Conservation (phyloP, 1,140 invertebrate genomes). For the Tetramorium simillimum region DNA sequence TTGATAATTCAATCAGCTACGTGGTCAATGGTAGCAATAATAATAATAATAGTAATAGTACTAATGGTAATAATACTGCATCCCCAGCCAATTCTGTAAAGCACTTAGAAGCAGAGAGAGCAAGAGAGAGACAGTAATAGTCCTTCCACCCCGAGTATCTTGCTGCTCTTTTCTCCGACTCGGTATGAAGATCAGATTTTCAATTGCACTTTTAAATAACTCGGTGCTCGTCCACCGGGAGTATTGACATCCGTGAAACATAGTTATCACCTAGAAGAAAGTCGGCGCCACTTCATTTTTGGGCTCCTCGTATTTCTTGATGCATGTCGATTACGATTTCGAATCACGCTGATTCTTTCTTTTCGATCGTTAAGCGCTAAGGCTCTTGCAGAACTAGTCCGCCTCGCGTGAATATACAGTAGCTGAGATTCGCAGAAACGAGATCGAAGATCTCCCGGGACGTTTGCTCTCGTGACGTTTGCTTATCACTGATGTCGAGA, state of each 20-base stretch:
- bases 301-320: not conserved
- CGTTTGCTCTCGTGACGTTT: not conserved
- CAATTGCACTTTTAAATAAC: not conserved
- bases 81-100: conserved; percentile 3
- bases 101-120: not conserved
- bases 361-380: not conserved
- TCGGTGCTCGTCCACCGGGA: not conserved
- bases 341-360: not conserved
- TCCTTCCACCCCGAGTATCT: not conserved
- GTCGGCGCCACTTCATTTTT: not conserved
- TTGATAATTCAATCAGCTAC: not conserved
- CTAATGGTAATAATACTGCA: not conserved
- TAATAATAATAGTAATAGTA: not conserved
- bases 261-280: conserved; percentile 9
- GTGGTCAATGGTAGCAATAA: not conserved
- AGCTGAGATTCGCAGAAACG: not conserved
- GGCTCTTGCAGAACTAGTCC: not conserved
- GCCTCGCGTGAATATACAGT: not conserved
- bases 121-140: not conserved
- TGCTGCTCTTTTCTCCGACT: not conserved
- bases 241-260: not conserved
- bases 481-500: not conserved
- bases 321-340: not conserved
- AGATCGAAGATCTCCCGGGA: not conserved
- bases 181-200: not conserved